Conservation (phyloP, 2,888 invertebrate species). For the Oxyteleia sp. region DNA sequence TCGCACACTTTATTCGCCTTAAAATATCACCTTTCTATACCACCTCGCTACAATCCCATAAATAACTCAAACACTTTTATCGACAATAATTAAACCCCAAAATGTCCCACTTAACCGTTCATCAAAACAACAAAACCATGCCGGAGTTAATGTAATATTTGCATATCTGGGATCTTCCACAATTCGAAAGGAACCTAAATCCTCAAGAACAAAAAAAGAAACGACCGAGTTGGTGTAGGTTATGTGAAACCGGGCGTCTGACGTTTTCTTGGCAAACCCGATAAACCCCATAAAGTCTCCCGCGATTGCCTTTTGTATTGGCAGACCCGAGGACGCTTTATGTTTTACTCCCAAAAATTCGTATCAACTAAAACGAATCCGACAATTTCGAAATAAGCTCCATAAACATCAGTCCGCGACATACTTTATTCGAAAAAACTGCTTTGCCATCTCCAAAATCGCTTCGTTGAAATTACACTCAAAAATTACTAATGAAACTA, state of each 20-base stretch:
- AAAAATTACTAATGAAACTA: too few relatives aligned
- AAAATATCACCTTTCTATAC: slow-evolving; percentile 22
- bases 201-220: slow-evolving; percentile 63
- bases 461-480: slow-evolving; percentile 11
- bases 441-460: not conserved
- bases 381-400: slow-evolving; percentile 49
- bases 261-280: slow-evolving; percentile 71
- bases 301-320: slow-evolving; percentile 68
- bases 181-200: slow-evolving; percentile 51
- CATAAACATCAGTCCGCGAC: slow-evolving; percentile 30
- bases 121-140: slow-evolving; percentile 49
- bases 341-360: slow-evolving; percentile 63
- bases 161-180: slow-evolving; percentile 59
- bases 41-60: slow-evolving; percentile 21
- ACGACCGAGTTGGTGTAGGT: slow-evolving; percentile 62
- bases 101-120: slow-evolving; percentile 53
- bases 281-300: slow-evolving; percentile 69
- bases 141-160: slow-evolving; percentile 65
- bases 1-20: slow-evolving; percentile 5
- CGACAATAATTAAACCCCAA: slow-evolving; percentile 54
- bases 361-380: slow-evolving; percentile 41
- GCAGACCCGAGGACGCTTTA: slow-evolving; percentile 52
- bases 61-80: slow-evolving; percentile 60
- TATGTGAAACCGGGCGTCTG: slow-evolving; percentile 60
- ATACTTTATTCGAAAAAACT: not conserved